Conservation (phyloP, 2,797 vertebrate genomes). For the Syngnathus rostellatus region DNA sequence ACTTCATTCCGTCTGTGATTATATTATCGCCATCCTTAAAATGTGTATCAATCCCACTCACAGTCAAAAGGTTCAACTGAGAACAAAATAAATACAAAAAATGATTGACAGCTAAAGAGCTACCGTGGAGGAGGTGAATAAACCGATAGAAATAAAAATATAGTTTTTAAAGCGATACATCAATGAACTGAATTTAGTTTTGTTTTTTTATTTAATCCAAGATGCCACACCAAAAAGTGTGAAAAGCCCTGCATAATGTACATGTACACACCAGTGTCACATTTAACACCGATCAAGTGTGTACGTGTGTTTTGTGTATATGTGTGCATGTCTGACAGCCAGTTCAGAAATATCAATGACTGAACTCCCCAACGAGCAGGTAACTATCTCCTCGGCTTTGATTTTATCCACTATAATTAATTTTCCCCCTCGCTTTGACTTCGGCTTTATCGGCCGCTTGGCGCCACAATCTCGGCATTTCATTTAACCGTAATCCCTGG, state of each 20-base stretch:
- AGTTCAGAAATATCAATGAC: slow-evolving; percentile 62
- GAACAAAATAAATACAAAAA: not conserved
- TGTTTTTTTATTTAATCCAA: not conserved
- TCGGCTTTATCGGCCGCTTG: slow-evolving; percentile 51
- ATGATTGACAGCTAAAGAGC: not conserved
- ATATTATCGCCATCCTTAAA: not conserved
- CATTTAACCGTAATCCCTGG: slow-evolving; percentile 65
- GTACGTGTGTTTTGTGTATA: not conserved
- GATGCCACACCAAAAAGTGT: slow-evolving; percentile 26
- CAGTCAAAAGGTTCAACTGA: not conserved
- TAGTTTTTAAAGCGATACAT: too few relatives aligned
- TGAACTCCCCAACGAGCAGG: slow-evolving; percentile 54
- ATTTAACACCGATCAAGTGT: not conserved
- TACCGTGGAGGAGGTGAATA: slow-evolving; percentile 16
- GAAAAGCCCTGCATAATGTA: slow-evolving; percentile 11
- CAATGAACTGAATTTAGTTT: too few relatives aligned
- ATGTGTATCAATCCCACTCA: not conserved
- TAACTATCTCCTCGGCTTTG: slow-evolving; percentile 56
- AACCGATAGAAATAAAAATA: too few relatives aligned
- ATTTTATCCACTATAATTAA: slow-evolving; percentile 71
- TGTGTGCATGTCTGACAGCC: slow-evolving; percentile 42
- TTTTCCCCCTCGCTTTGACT: slow-evolving; percentile 52
- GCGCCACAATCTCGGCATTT: slow-evolving; percentile 58
- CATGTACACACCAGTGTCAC: not conserved
- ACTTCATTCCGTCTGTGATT: not conserved